Evolutionary conservation across 2,797 vertebrate species (phyloP).

Genomic region (Ciconia nigra): DNA sequence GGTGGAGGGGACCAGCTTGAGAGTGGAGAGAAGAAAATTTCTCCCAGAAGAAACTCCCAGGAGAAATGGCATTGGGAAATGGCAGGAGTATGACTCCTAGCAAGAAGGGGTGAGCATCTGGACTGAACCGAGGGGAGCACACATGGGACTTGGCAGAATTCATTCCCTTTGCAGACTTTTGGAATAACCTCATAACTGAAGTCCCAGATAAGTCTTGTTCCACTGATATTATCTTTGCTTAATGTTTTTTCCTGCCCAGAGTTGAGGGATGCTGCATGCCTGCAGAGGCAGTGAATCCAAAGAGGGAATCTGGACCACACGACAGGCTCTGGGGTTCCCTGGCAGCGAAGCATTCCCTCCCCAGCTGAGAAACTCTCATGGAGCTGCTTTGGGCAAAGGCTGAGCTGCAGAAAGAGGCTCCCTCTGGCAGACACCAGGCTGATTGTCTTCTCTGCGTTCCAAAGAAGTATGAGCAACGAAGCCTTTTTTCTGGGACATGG

Average conservation of each 20-base stretch:
- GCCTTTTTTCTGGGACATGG: neutral
- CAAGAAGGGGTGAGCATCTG: neutral
- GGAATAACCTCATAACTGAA: neutral
- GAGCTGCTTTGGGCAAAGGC: neutral
- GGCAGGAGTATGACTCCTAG: neutral
- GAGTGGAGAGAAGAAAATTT: neutral
- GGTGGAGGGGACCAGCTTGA: neutral
- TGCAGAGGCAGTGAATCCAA: neutral
- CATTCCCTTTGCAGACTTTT: neutral
- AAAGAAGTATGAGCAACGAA: neutral
- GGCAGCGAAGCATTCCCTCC: neutral
- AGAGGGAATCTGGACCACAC: neutral
- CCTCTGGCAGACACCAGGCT: neutral
- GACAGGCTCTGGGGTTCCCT: neutral
- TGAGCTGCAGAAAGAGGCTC: neutral
- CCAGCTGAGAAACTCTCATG: neutral
- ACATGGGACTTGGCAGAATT: rapidly evolving
- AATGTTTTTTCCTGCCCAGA: neutral
- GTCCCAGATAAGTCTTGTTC: neutral
- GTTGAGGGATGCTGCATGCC: neutral
- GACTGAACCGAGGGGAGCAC: neutral
- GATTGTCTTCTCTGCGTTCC: neutral
- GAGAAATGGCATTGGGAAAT: neutral
- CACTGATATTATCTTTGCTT: neutral
- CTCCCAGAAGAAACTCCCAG: neutral